Base-by-base conservation (phyloP, 2,113 vertebrate genomes). In the Corythaixoides concolor region DNA sequence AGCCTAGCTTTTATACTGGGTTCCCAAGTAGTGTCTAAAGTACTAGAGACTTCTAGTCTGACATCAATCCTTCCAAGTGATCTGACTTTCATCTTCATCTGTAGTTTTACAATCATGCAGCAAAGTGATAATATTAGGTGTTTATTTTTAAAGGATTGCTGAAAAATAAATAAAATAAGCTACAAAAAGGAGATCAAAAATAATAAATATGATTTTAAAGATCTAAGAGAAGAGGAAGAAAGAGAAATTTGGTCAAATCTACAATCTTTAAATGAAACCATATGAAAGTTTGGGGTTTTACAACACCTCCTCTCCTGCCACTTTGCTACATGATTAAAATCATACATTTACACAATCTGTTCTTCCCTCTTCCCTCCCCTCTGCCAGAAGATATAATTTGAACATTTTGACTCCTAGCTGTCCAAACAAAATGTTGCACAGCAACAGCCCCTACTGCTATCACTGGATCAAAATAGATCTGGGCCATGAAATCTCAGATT, bases 401-500 rank as follows among this genome's bases (percentile, higher is more conserved):
- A 77, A 69, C 77, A 89, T 73, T 91, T 89, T 88, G 67, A 58
- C 43, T 96, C 49, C 55, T 83, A 77, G 37, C 50, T 96, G 67
- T 90, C 88, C 83, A 94, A 97, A 95, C 63, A 94, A 90, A 88
- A 83, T 73, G 41, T 66, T 95, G 63, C 85, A 95, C 53, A 9
- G 78, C 92, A 94, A 90, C 82, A 91, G 59, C 23, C 41, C 45
- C 67, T 58, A 62, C 50, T 93, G 26, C 45, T 73, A 21, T 89
- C 50, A 77, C 63, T 37, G 20, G 6, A 83, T 62, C 59, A 91
- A 88, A 88, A 90, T 33, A 90, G 67, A 88, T 66, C 33, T 76
- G 50, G 32, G 81, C 41, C 28, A 59, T 55, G 52, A 79, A 79
- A 83, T 63, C 63, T 52, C 55, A 63, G 20, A 92, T 43, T 62